Percentiles rank a stretch among this genome's conserved stretches.
Conservation (phyloP, 2,888 invertebrate genomes). For the Plebejus anna region DNA sequence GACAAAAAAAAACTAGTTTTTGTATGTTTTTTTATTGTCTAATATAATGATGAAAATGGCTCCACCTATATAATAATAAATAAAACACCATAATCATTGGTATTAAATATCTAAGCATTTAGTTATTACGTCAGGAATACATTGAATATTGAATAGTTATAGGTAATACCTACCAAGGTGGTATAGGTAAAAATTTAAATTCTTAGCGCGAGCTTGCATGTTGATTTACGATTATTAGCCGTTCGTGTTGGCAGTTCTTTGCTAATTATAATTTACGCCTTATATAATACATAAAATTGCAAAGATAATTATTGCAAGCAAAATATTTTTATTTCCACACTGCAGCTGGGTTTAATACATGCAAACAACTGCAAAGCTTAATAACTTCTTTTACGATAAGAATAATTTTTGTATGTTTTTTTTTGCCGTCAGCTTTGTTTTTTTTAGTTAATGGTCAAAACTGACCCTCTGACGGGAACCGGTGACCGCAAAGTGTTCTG, state of each 20-base stretch:
- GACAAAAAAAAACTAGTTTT: too few relatives aligned
- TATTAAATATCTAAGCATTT: neutral
- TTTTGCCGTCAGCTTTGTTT: neutral
- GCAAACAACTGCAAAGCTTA: neutral
- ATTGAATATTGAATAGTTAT: neutral
- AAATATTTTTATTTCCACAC: constrained; percentile 17
- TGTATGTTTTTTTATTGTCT: neutral
- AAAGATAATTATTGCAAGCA: constrained; percentile 11
- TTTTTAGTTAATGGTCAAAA: neutral
- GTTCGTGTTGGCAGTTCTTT: neutral
- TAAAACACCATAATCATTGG: neutral
- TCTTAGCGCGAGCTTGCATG: constrained; percentile 20
- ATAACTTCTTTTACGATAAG: neutral
- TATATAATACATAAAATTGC: constrained; percentile 6
- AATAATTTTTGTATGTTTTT: neutral
- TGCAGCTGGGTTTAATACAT: constrained; percentile 4
- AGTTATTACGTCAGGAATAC: neutral
- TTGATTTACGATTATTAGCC: constrained; percentile 23
- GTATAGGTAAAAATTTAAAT: constrained; percentile 10
- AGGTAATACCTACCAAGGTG: neutral
- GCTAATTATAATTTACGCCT: constrained; percentile 25
- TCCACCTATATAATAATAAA: too few relatives aligned
- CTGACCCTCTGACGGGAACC: neutral
- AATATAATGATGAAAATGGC: neutral
- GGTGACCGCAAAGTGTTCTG: neutral